phyloP scores from a whole-genome alignment of 2,888 invertebrate species.

The Dicycla oo region DNA sequence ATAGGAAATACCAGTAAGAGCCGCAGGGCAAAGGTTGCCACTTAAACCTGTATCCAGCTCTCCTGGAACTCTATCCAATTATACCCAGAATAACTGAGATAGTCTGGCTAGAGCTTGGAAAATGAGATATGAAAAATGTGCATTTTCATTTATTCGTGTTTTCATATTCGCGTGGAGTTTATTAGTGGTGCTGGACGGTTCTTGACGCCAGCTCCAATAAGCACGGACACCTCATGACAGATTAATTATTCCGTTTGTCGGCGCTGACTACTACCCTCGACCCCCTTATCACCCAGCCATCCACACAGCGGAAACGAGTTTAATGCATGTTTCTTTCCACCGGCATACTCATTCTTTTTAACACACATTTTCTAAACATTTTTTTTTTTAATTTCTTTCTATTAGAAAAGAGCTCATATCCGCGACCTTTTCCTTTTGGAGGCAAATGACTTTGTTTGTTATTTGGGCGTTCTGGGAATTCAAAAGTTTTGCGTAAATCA shows the following conservation, averaged over 20 bases:
- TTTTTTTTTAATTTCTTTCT: slow-evolving; percentile 23
- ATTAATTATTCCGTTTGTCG: slow-evolving; percentile 82
- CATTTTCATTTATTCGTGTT: slow-evolving; percentile 41
- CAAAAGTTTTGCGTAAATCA: slow-evolving; percentile 54
- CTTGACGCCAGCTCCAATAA: slow-evolving; percentile 66
- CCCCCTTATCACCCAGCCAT: slow-evolving; percentile 31
- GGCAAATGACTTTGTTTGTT: slow-evolving; percentile 55
- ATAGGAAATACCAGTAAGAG: slow-evolving; percentile 27
- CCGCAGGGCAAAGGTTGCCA: slow-evolving; percentile 32
- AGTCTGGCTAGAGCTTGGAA: slow-evolving; percentile 26
- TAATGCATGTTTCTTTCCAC: slow-evolving; percentile 36
- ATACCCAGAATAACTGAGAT: slow-evolving; percentile 25
- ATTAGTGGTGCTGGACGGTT: slow-evolving; percentile 63
- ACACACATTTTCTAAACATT: slow-evolving; percentile 14
- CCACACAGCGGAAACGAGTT: slow-evolving; percentile 33
- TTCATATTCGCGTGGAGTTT: slow-evolving; percentile 50
- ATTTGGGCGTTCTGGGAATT: slow-evolving; percentile 48
- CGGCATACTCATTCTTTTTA: slow-evolving; percentile 5
- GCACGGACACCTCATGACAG: slow-evolving; percentile 77
- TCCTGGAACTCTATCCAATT: slow-evolving; percentile 40
- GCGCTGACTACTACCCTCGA: slow-evolving; percentile 52
- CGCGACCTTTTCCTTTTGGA: slow-evolving; percentile 27
- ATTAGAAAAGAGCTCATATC: slow-evolving; percentile 24
- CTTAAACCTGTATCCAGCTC: slow-evolving; percentile 38
- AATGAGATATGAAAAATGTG: slow-evolving; percentile 41